Evolutionary conservation across 2,888 invertebrate genomes (phyloP), one percentile per base, ranked within the genome.

Genomic region (Trichopoda pennipes): DNA sequence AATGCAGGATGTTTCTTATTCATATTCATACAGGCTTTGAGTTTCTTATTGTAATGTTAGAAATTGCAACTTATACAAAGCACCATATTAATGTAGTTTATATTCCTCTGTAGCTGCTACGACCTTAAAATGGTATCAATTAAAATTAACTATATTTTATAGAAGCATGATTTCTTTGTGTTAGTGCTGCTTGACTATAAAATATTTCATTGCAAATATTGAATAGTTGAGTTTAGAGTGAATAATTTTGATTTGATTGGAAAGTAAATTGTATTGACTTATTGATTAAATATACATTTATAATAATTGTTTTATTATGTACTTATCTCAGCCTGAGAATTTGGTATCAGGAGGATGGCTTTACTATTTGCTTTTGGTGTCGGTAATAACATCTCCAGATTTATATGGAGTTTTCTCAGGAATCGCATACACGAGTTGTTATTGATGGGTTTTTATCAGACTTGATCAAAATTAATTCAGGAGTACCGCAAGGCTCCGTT

Each of bases 41-140:
- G 9, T 35, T 61, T 64, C 70, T 61, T 70, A 23, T 42, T 77
- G 38, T 38, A 56, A 63, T 63, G 56, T 21, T 56, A 70, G 51
- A 49, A 42, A 63, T 56, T 70, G 63, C 6, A 76, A 47, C 63
- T 63, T 28, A 28, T 3, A 70, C 38, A 70, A 70, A 70, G 42
- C 56, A 47, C 16, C 49, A 64, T 47, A 21, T 28, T 77, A 77
- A 77, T 77, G 63, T 47, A 63, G 70, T 77, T 77, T 63, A 49
- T 49, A 47, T 56, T 77, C 56, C 21, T 28, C 21, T 53, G 14
- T 19, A 35, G 55, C 21, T 49, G 49, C 1, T 38, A 58, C n/a
- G n/a, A 19, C 28, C 63, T 56, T 63, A 19, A 70, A 77, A 70
- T 23, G 70, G 49, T 64, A 42, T 56, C 63, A 77, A 77, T 77